Conservation (phyloP, 2,888 invertebrate species). For the Pecten maximus region DNA sequence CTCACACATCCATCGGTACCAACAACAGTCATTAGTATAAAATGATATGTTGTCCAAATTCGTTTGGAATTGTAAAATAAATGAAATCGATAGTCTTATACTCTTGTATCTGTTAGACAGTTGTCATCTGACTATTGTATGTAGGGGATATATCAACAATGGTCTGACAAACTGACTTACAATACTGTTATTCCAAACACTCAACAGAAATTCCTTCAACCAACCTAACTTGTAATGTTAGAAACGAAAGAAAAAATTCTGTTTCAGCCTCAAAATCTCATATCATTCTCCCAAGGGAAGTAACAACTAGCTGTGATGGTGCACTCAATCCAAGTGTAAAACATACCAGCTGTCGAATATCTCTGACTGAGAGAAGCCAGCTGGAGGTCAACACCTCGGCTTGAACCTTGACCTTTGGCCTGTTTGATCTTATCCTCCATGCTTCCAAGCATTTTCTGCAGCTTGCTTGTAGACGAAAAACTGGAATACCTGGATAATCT, state of each 20-base stretch:
- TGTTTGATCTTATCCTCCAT: conserved; percentile 76
- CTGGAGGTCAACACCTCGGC: conserved; percentile 58
- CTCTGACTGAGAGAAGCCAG: conserved; percentile 68
- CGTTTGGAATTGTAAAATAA: too few relatives aligned
- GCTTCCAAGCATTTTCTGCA: conserved; percentile 75
- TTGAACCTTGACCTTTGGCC: conserved; percentile 72
- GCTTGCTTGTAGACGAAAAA: conserved; percentile 73
- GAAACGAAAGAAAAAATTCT: too few relatives aligned
- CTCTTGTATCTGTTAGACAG: too few relatives aligned
- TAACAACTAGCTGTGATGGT: not conserved
- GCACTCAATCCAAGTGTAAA: not conserved
- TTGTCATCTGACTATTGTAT: too few relatives aligned
- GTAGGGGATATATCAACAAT: too few relatives aligned
- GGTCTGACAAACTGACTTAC: too few relatives aligned
- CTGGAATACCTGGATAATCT: conserved; percentile 74
- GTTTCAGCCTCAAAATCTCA: not conserved
- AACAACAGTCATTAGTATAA: too few relatives aligned
- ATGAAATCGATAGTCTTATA: too few relatives aligned
- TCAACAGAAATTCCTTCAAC: not conserved
- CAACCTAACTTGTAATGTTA: not conserved
- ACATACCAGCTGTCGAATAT: conserved; percentile 69
- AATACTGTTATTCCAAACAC: too few relatives aligned
- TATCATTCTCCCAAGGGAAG: too few relatives aligned
- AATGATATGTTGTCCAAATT: too few relatives aligned
- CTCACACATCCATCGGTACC: too few relatives aligned